phyloP scores from a whole-genome alignment of 2,888 invertebrate genomes.

The Rhaphigaster nebulosa region DNA sequence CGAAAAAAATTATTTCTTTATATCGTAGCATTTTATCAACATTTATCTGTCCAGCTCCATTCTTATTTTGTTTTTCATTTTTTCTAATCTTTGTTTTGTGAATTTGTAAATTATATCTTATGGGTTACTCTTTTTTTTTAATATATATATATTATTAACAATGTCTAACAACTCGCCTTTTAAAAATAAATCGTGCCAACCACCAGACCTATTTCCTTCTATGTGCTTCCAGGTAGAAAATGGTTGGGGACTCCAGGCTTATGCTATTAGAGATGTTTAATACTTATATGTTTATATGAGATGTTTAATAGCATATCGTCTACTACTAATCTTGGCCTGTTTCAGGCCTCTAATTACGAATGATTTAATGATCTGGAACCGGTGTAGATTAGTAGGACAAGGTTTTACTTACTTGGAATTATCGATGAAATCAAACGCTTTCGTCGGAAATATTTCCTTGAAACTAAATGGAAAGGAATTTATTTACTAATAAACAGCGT shows the following conservation, averaged over 20 bases:
- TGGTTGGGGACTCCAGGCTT: not conserved
- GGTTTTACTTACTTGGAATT: not conserved
- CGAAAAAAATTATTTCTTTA: too few relatives aligned
- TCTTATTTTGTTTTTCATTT: too few relatives aligned
- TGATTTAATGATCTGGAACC: not conserved
- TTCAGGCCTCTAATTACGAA: not conserved
- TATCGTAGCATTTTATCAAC: too few relatives aligned
- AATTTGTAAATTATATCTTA: too few relatives aligned
- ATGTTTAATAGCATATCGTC: not conserved
- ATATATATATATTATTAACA: too few relatives aligned
- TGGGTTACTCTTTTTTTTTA: too few relatives aligned
- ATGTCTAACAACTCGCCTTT: too few relatives aligned
- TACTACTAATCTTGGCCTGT: not conserved
- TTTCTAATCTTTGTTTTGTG: too few relatives aligned
- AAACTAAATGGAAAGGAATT: not conserved
- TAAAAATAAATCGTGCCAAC: too few relatives aligned
- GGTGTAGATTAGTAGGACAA: constrained; percentile 23
- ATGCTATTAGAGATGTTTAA: not conserved
- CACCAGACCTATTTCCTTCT: not conserved
- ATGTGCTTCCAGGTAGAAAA: too few relatives aligned
- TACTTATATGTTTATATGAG: not conserved
- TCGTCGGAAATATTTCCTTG: not conserved
- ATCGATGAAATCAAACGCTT: not conserved
- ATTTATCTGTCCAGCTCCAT: too few relatives aligned
- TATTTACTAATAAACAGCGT: not conserved